Evolutionary conservation across 2,113 vertebrate genomes (phyloP), one percentile per base, ranked within the genome.

Genomic region (Petaurus breviceps): DNA sequence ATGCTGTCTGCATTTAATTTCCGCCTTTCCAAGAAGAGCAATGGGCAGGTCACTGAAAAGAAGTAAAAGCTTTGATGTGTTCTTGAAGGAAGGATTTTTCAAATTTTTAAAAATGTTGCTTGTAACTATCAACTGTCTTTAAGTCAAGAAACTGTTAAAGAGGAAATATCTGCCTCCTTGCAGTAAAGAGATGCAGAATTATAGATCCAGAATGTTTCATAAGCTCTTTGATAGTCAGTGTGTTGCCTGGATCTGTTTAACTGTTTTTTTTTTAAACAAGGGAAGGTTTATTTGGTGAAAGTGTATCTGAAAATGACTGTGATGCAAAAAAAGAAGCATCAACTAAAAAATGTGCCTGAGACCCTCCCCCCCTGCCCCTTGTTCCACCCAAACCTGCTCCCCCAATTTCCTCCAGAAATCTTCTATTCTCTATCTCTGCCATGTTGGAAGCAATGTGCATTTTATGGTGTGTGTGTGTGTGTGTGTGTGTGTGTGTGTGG

Each of bases 361-460:
- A 84, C n/a, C 68, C 68, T 43, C 43, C 22, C 7, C n/a, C n/a
- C 68, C 19, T 11, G 7, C n/a, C n/a, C n/a, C n/a, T n/a, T n/a
- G 68, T 43, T 23, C 19, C 23, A 43, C 5, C n/a, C 6, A 16
- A 8, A 1, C 31, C 90, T 90, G 37, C 0, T n/a, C 46, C 93
- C 55, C 43, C 23, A 90, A 16, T 93, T 96, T 95, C 28, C 46
- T 55, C 31, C 68, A 92, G 94, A 91, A 92, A 95, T 95, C 84
- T 77, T 94, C 77, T 54, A n/a, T n/a, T 31, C 9, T 94, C 28
- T 43, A 19, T 77, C 92, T 16, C n/a, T 0, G 31, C 51, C 43
- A 8, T 19, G 24, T 52, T 68, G 93, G 90, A 57, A 91, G 90
- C n/a, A 91, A 49, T 46, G 84, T 68, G 96, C 91, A 51, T 37